These are phyloP conservation scores for Bembecia ichneumoniformis DNA, from an alignment of 2,888 invertebrate genomes.

Conservation along the genomic window DNA sequence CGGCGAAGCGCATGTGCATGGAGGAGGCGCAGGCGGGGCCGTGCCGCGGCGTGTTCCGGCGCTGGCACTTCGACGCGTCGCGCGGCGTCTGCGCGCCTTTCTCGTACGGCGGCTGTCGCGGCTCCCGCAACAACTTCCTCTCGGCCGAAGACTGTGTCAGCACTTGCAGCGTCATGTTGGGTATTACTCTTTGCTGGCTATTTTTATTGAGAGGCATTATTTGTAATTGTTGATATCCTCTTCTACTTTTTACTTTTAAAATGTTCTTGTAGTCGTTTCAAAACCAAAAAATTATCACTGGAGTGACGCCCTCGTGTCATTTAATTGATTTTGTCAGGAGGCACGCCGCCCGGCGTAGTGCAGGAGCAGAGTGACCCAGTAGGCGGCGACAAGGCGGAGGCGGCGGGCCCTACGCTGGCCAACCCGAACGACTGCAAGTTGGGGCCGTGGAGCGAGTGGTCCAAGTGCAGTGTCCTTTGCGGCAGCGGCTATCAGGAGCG, in stretches of 20 bases:
- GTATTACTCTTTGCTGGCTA: too few relatives aligned
- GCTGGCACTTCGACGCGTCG: conserved; percentile 87
- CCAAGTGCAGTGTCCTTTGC: conserved; percentile 84
- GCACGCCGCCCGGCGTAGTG: too few relatives aligned
- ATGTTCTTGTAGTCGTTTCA: too few relatives aligned
- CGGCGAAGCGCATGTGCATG: conserved; percentile 89
- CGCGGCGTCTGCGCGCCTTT: conserved; percentile 88
- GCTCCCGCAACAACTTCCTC: conserved; percentile 93
- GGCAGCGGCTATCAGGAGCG: conserved; percentile 81
- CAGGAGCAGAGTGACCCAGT: too few relatives aligned
- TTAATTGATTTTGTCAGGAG: too few relatives aligned
- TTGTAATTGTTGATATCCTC: too few relatives aligned
- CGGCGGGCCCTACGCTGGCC: conserved; percentile 7
- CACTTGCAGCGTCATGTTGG: conserved; percentile 77
- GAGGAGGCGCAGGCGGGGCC: conserved; percentile 85
- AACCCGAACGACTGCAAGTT: conserved; percentile 77
- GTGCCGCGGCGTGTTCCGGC: conserved; percentile 87
- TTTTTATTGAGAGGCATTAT: too few relatives aligned
- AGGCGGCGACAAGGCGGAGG: too few relatives aligned
- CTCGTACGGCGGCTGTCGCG: conserved; percentile 90
- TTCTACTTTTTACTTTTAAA: too few relatives aligned
- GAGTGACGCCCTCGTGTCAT: too few relatives aligned
- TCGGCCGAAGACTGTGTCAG: conserved; percentile 82
- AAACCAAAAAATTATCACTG: too few relatives aligned
- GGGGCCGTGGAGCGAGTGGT: conserved; percentile 88